Evolutionary conservation across 2,888 invertebrate genomes (phyloP), one percentile per base, ranked within the genome.

Genomic region (Timandra comae): DNA sequence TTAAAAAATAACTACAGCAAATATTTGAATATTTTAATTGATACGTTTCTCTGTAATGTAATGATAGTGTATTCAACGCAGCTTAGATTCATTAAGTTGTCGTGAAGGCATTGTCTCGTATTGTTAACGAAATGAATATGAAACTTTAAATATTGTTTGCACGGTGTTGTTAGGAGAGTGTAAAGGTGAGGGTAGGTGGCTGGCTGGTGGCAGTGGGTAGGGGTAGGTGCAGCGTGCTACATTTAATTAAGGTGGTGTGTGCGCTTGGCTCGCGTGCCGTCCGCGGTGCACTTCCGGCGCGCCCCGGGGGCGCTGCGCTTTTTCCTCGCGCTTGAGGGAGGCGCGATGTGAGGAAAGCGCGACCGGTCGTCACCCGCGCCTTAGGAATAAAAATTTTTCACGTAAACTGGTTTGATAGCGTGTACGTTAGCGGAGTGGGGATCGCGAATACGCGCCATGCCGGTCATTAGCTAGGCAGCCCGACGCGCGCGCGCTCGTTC

Each of bases 331-430:
- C 50, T 42, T 49, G 65, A 63, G 73, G 75, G 69, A 72, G 65
- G 58, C 51, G 56, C 41, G 55, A 59, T 50, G 65, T 62, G 68
- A 73, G 78, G 81, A 81, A 82, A 81, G 77, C 75, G 78, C 76
- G 78, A 64, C 65, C 77, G 79, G 78, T 80, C 81, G 78, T 77
- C 79, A 82, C 76, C 73, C 78, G 77, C 69, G 60, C 65, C 56
- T 35, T 55, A 66, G 74, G 72, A 77, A 80, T 81, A 79, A 79
- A 79, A 79, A 71, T 72, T 84, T 84, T 84, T 84, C 82, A 84
- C 75, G 77, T 81, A 81, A 82, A 82, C 84, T 77, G 81, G 85
- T 85, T 85, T 81, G 79, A 85, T 84, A 84, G 77, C 80, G 69
- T 68, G 72, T 75, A 74, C 69, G 52, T 71, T 66, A 64, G 69